Conservation (phyloP, 1,140 invertebrate genomes). For the Drosophila ohnishii region DNA sequence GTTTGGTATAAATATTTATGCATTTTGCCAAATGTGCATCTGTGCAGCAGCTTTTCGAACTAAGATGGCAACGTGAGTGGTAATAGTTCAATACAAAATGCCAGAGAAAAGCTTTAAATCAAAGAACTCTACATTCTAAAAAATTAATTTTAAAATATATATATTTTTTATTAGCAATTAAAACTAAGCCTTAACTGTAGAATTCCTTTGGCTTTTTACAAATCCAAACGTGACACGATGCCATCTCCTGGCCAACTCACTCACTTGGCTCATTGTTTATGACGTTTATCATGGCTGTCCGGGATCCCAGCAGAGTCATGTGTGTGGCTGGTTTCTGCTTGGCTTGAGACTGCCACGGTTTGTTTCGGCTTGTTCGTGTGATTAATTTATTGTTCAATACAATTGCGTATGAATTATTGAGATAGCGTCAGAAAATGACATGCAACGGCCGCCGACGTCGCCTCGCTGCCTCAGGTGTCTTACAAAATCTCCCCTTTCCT, state of each 20-base stretch:
- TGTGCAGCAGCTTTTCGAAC: conserved; percentile 2
- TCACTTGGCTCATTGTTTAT: conserved; percentile 48
- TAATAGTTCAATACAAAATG: neutral
- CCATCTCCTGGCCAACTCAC: conserved; percentile 17
- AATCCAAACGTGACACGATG: conserved; percentile 15
- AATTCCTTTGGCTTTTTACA: neutral
- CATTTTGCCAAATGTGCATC: conserved; percentile 45
- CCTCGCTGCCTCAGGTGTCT: conserved; percentile 68
- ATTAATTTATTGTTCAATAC: conserved; percentile 80
- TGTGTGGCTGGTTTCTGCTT: conserved; percentile 34
- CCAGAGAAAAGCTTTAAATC: neutral
- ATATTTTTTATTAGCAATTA: neutral
- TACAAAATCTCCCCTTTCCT: conserved; percentile 36
- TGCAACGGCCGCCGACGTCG: conserved; percentile 61
- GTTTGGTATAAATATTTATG: conserved; percentile 44
- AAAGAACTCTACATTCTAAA: too few relatives aligned
- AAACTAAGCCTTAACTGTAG: neutral
- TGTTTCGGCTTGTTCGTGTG: conserved; percentile 66
- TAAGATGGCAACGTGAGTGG: conserved; percentile 28
- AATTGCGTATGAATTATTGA: conserved; percentile 80
- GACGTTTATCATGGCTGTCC: conserved; percentile 36
- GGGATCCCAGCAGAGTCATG: conserved; percentile 28
- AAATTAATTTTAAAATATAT: neutral
- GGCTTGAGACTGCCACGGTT: conserved; percentile 18
- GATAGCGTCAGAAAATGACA: conserved; percentile 77